Conservation (phyloP, 2,797 vertebrate genomes). For the Poeciliopsis infans region DNA sequence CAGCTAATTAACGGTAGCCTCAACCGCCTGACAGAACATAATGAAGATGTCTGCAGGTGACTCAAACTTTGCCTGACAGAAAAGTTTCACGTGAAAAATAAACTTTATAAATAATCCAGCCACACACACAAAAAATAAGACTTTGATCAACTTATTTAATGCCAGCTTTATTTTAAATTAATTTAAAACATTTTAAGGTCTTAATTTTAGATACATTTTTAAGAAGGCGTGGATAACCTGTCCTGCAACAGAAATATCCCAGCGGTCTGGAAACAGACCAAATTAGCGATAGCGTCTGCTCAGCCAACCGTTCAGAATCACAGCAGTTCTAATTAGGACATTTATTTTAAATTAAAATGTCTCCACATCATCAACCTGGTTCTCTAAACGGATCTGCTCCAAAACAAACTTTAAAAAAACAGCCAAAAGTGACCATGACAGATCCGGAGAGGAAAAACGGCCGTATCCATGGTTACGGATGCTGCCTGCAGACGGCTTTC, state of each 20-base stretch:
- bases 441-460: constrained; percentile 17
- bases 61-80: too few relatives aligned
- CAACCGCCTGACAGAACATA: too few relatives aligned
- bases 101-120: too few relatives aligned
- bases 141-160: too few relatives aligned
- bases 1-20: too few relatives aligned
- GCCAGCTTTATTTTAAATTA: too few relatives aligned
- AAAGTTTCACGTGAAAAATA: too few relatives aligned
- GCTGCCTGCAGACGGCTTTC: constrained; percentile 25
- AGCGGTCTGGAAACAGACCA: background rate
- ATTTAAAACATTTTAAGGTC: too few relatives aligned
- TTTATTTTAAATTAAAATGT: background rate
- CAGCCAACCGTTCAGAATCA: constrained; percentile 27
- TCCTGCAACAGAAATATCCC: background rate
- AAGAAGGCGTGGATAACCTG: too few relatives aligned
- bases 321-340: constrained; percentile 9
- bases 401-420: constrained; percentile 4
- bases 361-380: background rate
- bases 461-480: constrained; percentile 47
- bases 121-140: too few relatives aligned
- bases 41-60: too few relatives aligned
- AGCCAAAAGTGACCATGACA: constrained; percentile 14
- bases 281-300: constrained; percentile 19
- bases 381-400: constrained; percentile 6
- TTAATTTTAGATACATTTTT: too few relatives aligned